phyloP scores from a whole-genome alignment of 2,888 invertebrate genomes.

The Platycheirus albimanus region DNA sequence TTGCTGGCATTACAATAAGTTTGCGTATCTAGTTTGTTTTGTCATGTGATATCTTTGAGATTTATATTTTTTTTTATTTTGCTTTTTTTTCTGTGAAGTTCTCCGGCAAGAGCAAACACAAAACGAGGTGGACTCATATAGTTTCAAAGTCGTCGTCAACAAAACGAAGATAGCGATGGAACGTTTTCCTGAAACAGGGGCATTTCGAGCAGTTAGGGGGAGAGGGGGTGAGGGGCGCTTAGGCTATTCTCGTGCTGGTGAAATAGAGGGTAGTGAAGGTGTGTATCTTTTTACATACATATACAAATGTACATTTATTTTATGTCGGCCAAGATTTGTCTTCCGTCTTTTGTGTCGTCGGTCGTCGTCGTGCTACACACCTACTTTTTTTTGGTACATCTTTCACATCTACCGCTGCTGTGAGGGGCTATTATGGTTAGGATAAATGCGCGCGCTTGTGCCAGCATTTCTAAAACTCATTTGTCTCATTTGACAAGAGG shows the following conservation, averaged over 20 bases:
- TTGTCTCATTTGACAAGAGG: constrained; percentile 63
- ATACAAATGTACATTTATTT: constrained; percentile 2
- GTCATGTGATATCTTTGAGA: constrained; percentile 63
- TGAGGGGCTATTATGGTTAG: constrained; percentile 9
- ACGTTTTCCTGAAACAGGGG: constrained; percentile 25
- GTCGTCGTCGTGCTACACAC: too few species aligned
- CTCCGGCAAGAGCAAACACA: constrained; percentile 41
- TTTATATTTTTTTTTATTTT: constrained; percentile 23
- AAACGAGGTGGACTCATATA: constrained; percentile 46
- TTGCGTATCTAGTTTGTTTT: constrained; percentile 66
- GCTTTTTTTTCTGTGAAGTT: constrained; percentile 10
- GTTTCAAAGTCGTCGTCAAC: constrained; percentile 56
- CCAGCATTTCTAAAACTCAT: constrained; percentile 48
- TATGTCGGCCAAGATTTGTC: constrained; percentile 56
- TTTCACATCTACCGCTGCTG: constrained; percentile 41
- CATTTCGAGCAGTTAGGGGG: too few species aligned
- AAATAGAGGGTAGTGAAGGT: neutral
- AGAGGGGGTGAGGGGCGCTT: too few species aligned
- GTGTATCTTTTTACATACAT: too few species aligned
- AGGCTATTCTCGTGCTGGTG: constrained; percentile 13
- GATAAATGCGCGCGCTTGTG: constrained; percentile 29
- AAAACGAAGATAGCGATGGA: too few species aligned
- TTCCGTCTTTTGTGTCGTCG: constrained; percentile 60
- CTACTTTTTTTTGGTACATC: constrained; percentile 5
- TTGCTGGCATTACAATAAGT: constrained; percentile 69